phyloP scores from a whole-genome alignment of 2,113 vertebrate species.

The Solea senegalensis region DNA sequence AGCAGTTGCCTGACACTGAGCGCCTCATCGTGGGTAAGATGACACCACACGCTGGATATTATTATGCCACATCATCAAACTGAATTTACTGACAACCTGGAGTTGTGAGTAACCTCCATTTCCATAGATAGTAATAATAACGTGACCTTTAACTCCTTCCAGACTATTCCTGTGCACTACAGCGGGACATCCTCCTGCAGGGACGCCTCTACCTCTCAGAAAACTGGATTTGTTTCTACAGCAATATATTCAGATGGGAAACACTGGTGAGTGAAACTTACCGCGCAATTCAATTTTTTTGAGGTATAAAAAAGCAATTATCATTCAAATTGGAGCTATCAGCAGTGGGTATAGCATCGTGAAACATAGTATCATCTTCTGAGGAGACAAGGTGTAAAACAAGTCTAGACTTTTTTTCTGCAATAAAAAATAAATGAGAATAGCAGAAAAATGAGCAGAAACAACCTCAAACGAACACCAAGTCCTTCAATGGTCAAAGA shows the following conservation, averaged over 20 bases:
- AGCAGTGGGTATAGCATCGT: no score
- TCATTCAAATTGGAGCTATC: not conserved
- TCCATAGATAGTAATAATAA: not conserved
- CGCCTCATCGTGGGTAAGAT: slow-evolving; percentile 97
- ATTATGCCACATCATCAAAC: not conserved
- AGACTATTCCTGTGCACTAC: slow-evolving; percentile 99
- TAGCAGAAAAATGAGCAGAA: no score
- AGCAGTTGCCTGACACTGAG: slow-evolving; percentile 97
- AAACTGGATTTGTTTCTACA: slow-evolving; percentile 99
- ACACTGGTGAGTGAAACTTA: slow-evolving; percentile 85
- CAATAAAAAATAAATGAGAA: no score
- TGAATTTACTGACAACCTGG: no score
- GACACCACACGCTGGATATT: slow-evolving; percentile 6
- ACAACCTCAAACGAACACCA: no score
- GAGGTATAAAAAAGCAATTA: no score
- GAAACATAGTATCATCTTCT: no score
- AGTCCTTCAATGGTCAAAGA: no score
- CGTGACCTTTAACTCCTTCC: slow-evolving; percentile 22
- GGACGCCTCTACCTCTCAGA: slow-evolving; percentile 99
- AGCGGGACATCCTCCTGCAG: slow-evolving; percentile 98
- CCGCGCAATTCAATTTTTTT: no score
- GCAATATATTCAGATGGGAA: slow-evolving; percentile 99
- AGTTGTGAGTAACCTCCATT: not conserved
- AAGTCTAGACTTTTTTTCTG: no score
- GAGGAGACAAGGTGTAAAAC: no score